Percentiles rank a stretch among this genome's conserved stretches.
Conservation (phyloP, 2,797 vertebrate species). For the Sciurus carolinensis region DNA sequence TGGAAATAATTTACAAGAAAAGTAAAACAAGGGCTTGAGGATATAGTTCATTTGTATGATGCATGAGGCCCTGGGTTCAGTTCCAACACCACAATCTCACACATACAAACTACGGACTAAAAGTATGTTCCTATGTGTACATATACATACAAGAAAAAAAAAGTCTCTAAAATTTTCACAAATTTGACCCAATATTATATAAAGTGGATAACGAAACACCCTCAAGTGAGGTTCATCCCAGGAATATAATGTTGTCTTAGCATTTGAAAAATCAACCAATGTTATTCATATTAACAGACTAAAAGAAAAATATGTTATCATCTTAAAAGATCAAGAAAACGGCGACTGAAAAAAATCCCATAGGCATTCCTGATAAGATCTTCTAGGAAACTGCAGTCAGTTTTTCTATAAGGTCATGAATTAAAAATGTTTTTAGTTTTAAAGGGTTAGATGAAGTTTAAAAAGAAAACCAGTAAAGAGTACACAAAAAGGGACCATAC, state of each 20-base stretch:
- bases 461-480: neutral
- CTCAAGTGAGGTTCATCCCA: neutral
- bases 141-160: neutral
- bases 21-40: neutral
- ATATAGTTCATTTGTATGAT: too few relatives aligned
- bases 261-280: neutral
- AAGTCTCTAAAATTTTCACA: neutral
- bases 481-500: neutral
- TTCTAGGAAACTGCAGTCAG: neutral
- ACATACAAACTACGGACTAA: neutral
- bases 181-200: neutral
- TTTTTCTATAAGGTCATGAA: neutral
- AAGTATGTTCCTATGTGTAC: neutral
- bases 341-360: neutral
- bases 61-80: too few relatives aligned
- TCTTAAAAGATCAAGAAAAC: neutral
- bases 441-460: neutral
- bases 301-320: neutral
- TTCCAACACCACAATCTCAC: too few relatives aligned
- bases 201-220: neutral
- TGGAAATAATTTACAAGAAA: neutral
- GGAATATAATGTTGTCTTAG: neutral
- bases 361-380: neutral
- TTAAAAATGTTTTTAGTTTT: neutral
- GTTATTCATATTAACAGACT: neutral